Conservation (phyloP, 2,113 vertebrate species). For the Lagopus leucura region DNA sequence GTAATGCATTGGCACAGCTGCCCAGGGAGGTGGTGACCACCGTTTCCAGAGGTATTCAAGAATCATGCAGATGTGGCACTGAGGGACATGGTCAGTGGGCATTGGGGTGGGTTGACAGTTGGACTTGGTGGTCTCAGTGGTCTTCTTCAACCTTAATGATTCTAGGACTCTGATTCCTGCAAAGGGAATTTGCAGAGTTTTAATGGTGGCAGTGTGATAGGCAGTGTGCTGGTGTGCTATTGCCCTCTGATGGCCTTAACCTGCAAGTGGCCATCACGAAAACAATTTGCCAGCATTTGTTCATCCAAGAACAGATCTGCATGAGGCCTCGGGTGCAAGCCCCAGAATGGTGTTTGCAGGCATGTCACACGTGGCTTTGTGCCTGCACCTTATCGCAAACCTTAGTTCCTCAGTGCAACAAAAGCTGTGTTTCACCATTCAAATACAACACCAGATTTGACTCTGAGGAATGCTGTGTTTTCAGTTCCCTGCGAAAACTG, state of each 20-base stretch:
- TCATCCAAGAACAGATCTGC: background rate
- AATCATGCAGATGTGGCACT: too few relatives aligned
- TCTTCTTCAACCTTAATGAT: too few relatives aligned
- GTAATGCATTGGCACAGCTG: too few relatives aligned
- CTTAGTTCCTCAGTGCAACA: background rate
- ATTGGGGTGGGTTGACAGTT: too few relatives aligned
- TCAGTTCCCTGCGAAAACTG: background rate
- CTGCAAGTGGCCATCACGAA: accelerated
- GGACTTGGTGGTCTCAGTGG: too few relatives aligned
- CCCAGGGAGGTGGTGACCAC: too few relatives aligned
- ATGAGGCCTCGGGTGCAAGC: background rate
- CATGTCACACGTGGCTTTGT: background rate
- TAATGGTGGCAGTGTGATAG: background rate
- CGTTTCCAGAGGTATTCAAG: too few relatives aligned
- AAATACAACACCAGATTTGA: background rate
- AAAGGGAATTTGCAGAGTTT: accelerated
- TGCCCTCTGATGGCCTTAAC: background rate
- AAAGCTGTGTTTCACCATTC: accelerated
- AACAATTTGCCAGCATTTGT: background rate
- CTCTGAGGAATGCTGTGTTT: background rate
- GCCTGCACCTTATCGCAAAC: background rate
- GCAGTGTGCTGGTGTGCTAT: background rate
- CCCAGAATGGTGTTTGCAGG: background rate
- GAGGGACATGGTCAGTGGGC: too few relatives aligned
- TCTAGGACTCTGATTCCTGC: too few relatives aligned